Base-by-base conservation (phyloP, 2,888 invertebrate species). In the Agrotis clavis region DNA sequence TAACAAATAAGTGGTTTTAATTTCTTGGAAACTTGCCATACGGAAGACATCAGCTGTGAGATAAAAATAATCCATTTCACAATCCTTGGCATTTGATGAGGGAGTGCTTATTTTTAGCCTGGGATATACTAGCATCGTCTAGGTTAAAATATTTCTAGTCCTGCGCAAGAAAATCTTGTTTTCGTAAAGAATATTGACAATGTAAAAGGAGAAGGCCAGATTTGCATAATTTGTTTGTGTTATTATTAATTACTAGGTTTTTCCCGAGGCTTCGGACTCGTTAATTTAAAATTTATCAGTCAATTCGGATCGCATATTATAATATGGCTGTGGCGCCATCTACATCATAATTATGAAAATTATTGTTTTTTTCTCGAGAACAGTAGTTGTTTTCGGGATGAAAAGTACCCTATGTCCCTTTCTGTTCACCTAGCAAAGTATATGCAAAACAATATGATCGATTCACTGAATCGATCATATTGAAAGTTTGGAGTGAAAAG, bases 1-100 rank as follows among this genome's bases (percentile, higher is more conserved):
- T 68, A n/a, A 61, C 74, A 56, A 75, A 73, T 61, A 56, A 71
- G 64, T 74, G 67, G 67, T 71, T 83, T 66, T 76, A 72, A 81
- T 79, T 72, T 53, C 25, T 68, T 84, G 84, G 81, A 67, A 4
- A 30, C 18, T 11, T 61, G 81, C 86, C 84, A 84, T 68, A 48
- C 57, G 54, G 54, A 67, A 77, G 61, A 14, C 62, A 72, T 79
- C 78, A 68, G 70, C 65, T 69, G 74, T 62, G 65, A 74, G 71
- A 72, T 79, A 81, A 73, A 81, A 76, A 83, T 81, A 85, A 70
- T 51, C 35, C 50, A 61, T 50, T 68, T 60, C 61, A 67, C 61
- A 81, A 74, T 78, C 60, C 69, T 79, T 71, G 60, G 64, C 56
- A 77, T 70, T 75, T 60, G 59, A 74, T 48, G 45, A 71, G 70